These are phyloP conservation scores for Hyperoplus lanceolatus DNA, from an alignment of 2,797 vertebrate genomes.

Conservation along the genomic window DNA sequence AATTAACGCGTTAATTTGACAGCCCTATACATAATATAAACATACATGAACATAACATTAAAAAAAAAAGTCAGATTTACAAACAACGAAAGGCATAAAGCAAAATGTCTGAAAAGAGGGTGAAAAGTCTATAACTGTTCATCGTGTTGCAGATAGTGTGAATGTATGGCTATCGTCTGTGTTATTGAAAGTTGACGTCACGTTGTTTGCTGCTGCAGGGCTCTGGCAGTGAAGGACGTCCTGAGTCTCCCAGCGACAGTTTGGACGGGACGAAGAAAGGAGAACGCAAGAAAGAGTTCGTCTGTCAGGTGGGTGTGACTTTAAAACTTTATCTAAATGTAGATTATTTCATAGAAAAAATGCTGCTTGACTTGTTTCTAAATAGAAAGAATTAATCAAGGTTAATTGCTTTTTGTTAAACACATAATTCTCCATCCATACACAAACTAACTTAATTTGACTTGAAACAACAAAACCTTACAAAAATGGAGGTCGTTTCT, in stretches of 20 bases:
- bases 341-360: neutral
- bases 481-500: no score
- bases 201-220: constrained; percentile 79
- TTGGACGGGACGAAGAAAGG: constrained; percentile 93
- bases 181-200: neutral
- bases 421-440: no score
- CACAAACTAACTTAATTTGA: no score
- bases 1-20: no score
- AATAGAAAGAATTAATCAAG: neutral
- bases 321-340: neutral
- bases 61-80: no score
- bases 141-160: rapidly evolving
- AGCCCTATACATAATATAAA: no score
- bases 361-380: neutral
- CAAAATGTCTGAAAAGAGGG: no score
- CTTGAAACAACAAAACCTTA: no score
- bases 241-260: constrained; percentile 94
- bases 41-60: no score
- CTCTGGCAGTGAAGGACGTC: constrained; percentile 90
- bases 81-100: no score
- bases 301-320: constrained; percentile 91
- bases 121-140: neutral
- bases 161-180: neutral
- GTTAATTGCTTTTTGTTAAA: no score
- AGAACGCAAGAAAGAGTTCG: constrained; percentile 92